Evolutionary conservation across 2,113 vertebrate genomes (phyloP).

Genomic region (Catagonus wagneri): DNA sequence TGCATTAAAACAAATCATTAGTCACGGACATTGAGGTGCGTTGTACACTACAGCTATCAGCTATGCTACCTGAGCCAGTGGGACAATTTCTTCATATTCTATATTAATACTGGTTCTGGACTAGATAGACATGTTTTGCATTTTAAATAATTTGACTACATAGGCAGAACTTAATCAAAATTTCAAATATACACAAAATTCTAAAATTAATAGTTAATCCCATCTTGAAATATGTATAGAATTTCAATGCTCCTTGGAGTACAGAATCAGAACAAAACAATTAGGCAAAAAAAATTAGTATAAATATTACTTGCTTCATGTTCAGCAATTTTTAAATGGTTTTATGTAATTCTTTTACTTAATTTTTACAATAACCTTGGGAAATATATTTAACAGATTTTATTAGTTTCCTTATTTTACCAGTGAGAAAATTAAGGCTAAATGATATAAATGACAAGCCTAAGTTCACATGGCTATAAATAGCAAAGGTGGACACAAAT

Average conservation of each 20-base stretch:
- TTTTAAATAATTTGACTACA: constrained; percentile 19
- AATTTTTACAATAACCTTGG: constrained; percentile 10
- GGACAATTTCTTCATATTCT: not conserved
- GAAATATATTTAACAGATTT: constrained; percentile 1
- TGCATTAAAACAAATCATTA: not conserved
- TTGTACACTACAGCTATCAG: no score
- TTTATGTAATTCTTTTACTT: constrained; percentile 36
- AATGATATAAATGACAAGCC: not conserved
- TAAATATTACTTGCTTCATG: constrained; percentile 13
- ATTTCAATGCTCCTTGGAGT: not conserved
- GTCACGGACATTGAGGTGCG: not conserved
- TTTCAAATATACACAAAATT: not conserved
- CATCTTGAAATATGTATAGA: not conserved
- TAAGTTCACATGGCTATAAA: not conserved
- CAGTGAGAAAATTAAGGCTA: not conserved
- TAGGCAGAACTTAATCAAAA: not conserved
- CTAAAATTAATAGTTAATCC: constrained; percentile 13
- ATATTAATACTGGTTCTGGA: not conserved
- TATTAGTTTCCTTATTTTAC: constrained; percentile 11
- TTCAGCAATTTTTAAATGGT: not conserved
- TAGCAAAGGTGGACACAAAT: not conserved
- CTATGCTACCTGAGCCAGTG: not conserved
- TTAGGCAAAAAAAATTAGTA: not conserved
- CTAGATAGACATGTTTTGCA: not conserved
- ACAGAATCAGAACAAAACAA: constrained; percentile 15